Evolutionary conservation across 2,888 invertebrate genomes (phyloP).

Genomic region (Andrena haemorrhoa): DNA sequence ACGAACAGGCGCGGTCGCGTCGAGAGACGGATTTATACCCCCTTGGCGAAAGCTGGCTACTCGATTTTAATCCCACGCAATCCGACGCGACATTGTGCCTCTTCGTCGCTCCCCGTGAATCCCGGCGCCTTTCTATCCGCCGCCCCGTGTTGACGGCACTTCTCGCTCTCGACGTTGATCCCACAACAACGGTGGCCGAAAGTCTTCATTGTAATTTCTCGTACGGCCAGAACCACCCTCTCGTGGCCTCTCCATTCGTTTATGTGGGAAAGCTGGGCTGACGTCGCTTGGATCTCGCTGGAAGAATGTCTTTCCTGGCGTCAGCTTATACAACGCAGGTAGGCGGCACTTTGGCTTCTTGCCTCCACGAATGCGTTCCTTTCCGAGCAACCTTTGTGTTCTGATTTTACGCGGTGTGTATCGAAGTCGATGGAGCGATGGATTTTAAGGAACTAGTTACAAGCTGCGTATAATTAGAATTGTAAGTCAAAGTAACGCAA

Average conservation of each 20-base stretch:
- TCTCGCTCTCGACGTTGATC: slow-evolving; percentile 59
- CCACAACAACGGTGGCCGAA: slow-evolving; percentile 65
- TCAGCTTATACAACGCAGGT: slow-evolving; percentile 48
- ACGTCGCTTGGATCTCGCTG: slow-evolving; percentile 53
- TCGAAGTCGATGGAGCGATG: neutral
- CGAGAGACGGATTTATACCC: slow-evolving; percentile 61
- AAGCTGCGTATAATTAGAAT: no score
- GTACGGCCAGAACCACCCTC: slow-evolving; percentile 53
- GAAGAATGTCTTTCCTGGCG: slow-evolving; percentile 43
- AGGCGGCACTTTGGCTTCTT: slow-evolving; percentile 62
- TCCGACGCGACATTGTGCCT: slow-evolving; percentile 59
- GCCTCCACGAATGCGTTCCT: slow-evolving; percentile 26
- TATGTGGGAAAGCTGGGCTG: slow-evolving; percentile 64
- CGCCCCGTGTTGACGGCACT: slow-evolving; percentile 32
- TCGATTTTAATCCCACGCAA: slow-evolving; percentile 72
- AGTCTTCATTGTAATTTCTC: slow-evolving; percentile 68
- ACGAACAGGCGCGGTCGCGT: slow-evolving; percentile 43
- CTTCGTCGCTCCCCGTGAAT: slow-evolving; percentile 15
- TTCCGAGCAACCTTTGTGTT: slow-evolving; percentile 13
- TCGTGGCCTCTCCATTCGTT: slow-evolving; percentile 42
- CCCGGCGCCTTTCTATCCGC: slow-evolving; percentile 23
- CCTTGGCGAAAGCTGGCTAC: slow-evolving; percentile 48
- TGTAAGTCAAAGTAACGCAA: no score
- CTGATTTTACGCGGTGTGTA: neutral
- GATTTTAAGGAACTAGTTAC: neutral